Base-by-base conservation (phyloP, 2,113 vertebrate species). In the Bambusicola thoracicus region DNA sequence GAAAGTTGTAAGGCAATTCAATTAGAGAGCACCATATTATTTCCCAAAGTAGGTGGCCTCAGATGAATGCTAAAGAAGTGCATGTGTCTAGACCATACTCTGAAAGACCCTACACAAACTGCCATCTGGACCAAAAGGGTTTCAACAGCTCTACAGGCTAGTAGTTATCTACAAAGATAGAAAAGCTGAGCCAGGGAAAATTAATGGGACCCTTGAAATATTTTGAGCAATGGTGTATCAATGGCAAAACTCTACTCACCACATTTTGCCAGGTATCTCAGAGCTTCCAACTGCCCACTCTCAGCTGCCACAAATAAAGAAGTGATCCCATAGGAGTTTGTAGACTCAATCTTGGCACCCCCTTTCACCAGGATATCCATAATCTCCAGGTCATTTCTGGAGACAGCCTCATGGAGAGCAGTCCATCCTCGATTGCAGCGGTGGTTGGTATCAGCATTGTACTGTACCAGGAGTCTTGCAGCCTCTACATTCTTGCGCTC, bases 291-390 rank as follows among this genome's bases (percentile, higher is more conserved):
- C 81, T 98, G 98, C 34, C 99, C 99, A 6, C 98, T 98, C 96
- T 99, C 99, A 67, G 99, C 99, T 0, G 99, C 99, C 15, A 98
- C 98, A 58, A 99, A 99, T 61, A 99, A 92, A 3, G 99, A 98
- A 5, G 98, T 97, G 95, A 99, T 98, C 87, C 99, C 99, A 0
- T 98, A 99, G 59, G 97, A 88, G 3, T 99, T 99, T 91, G 96
- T 95, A 49, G 98, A 87, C 38, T 97, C 98, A 89, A 98, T 97
- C 89, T 99, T 99, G 91, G 98, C 99, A 4, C 98, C 99, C 0
- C 98, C 98, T 75, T 97, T 97, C 81, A 99, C 70, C 40, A 99
- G 97, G 96, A 99, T 98, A n/a, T 99, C 98, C 30, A 98, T 98
- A 77, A 98, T 98, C 85, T 99, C 98, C 92, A 99, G 72, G 59